These are phyloP conservation scores for Nomada lathburiana DNA, from an alignment of 2,888 invertebrate genomes.

Conservation along the genomic window DNA sequence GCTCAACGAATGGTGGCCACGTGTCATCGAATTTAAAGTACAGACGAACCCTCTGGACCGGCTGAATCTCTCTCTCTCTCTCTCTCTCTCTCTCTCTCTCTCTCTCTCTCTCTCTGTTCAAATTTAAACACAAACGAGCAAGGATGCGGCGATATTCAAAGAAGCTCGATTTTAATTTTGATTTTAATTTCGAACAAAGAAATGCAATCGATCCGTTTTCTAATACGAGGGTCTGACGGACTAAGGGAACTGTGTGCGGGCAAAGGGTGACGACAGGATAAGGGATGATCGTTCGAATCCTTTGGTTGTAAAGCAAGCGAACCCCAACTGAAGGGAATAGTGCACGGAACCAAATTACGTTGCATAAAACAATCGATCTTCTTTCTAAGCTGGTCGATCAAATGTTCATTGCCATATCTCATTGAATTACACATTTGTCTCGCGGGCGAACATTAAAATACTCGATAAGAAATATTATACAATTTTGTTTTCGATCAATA, in stretches of 20 bases:
- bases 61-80: slow-evolving; percentile 5
- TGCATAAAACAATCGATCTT: background rate
- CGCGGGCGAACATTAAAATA: background rate
- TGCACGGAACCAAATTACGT: slow-evolving; percentile 52
- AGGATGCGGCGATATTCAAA: background rate
- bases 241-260: slow-evolving; percentile 51
- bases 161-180: background rate
- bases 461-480: background rate
- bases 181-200: slow-evolving; percentile 4
- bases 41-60: background rate
- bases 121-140: background rate
- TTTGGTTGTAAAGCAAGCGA: slow-evolving; percentile 35
- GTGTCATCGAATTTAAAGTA: background rate
- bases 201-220: slow-evolving; percentile 6
- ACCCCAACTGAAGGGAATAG: slow-evolving; percentile 42
- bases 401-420: background rate
- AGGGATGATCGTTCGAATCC: slow-evolving; percentile 24
- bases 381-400: background rate
- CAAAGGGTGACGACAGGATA: background rate
- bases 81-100: background rate
- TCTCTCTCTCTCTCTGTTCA: background rate
- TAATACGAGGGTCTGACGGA: slow-evolving; percentile 37
- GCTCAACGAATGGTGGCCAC: background rate
- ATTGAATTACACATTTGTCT: background rate
- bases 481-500: background rate